Base-by-base conservation (phyloP, 2,888 invertebrate species). In the Cordylochernes scorpioides region DNA sequence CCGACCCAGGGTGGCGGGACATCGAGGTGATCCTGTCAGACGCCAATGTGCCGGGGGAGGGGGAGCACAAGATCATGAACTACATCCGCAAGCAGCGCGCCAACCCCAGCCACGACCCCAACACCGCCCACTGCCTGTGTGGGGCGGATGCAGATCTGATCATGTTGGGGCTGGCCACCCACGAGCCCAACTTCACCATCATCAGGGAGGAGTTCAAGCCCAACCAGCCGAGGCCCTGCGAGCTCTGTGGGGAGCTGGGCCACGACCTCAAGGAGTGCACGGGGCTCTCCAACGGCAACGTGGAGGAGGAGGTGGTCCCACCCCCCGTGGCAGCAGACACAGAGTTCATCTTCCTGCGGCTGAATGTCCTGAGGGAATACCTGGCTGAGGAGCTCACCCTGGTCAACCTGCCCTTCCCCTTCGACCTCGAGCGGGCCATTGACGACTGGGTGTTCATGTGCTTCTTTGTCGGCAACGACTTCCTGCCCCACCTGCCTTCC, bases 61-160 rank as follows among this genome's bases (percentile, higher is more conserved):
- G 97, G 1, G 97, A 97, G 55, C 97, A 97, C 53, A 97, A 97
- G 59, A 94, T 97, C 44, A 97, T 99, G 94, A 94, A 97, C 57
- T 97, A 68, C 50, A 86, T 97, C 43, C 64, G 97, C n/a, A 68
- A 68, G 45, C 94, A 91, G 57, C 67, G 91, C 53, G 74, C 74
- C 6, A 80, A 82, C 51, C 80, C 82, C 0, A 73, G 78, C 52
- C 88, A 94, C 55, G 82, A 97, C 55, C 86, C 97, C 0, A 94
- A 99, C 54, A 94, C 94, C 0, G 77, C 75, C 42, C 97, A 97
- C 54, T 86, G 86, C 43, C 58, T 97, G 15, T 97, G 94, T 55
- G 97, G 97, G 25, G 94, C 97, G 1, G 97, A 97, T 55, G 59
- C 15, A 32, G 6, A 13, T 15, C 13, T 24, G 8, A 10, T 19